Percentiles rank a stretch among this genome's conserved stretches.
phyloP scores from a whole-genome alignment of 2,113 vertebrate genomes.

The Neogale vison region DNA sequence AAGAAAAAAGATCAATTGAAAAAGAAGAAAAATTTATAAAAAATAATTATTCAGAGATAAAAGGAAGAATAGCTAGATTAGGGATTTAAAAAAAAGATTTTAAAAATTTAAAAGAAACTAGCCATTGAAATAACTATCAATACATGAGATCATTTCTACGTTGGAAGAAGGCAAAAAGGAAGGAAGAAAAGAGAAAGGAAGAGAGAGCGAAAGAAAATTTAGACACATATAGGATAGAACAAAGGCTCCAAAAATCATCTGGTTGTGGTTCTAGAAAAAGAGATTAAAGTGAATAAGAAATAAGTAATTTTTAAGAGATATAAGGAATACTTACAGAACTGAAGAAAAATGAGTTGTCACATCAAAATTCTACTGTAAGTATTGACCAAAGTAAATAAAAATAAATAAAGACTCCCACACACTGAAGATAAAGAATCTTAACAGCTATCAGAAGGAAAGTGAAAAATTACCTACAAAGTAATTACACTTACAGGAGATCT shows the following conservation, averaged over 20 bases:
- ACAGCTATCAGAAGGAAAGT: not conserved
- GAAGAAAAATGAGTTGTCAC: not conserved
- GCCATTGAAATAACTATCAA: not conserved
- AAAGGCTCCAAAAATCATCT: not conserved
- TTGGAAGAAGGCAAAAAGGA: not conserved
- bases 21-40: not conserved
- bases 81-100: not conserved
- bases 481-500: not conserved
- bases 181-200: not conserved
- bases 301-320: not conserved
- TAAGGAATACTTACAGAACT: not conserved
- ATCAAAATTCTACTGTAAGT: not conserved
- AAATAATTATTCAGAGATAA: not conserved
- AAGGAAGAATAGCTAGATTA: not conserved
- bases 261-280: not conserved
- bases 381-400: not conserved
- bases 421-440: not conserved
- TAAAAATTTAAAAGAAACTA: not conserved
- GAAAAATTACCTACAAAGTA: not conserved
- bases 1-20: not conserved
- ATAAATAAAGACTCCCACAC: not conserved
- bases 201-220: not conserved
- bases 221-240: not conserved
- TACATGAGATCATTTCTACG: not conserved
- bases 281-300: not conserved